Evolutionary conservation across 2,888 invertebrate species (phyloP).

Genomic region (Drosophila phalerata): DNA sequence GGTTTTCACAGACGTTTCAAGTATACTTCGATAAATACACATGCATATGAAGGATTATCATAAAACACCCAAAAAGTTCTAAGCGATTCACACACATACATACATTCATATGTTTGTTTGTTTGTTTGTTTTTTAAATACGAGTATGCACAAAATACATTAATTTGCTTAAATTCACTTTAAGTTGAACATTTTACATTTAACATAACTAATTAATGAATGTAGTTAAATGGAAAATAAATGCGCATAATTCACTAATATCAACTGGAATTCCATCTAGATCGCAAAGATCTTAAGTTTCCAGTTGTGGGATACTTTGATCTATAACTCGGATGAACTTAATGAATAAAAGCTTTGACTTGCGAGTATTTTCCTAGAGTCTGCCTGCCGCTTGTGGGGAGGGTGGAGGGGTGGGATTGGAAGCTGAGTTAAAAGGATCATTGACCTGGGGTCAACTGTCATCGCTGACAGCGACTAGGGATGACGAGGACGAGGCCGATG

Average conservation of each 20-base stretch:
- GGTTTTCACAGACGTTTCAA: conserved; percentile 73
- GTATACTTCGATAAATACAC: conserved; percentile 59
- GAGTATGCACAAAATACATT: conserved; percentile 49
- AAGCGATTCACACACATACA: conserved; percentile 21
- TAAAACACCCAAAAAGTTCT: conserved; percentile 26
- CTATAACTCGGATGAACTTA: conserved; percentile 47
- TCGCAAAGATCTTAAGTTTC: conserved; percentile 2
- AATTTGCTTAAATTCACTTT: conserved; percentile 50
- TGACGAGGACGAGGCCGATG: conserved; percentile 61
- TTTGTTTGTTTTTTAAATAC: conserved; percentile 30
- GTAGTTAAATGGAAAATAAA: conserved; percentile 58
- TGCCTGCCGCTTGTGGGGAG: conserved; percentile 24
- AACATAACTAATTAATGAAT: conserved; percentile 38
- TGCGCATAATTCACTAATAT: conserved; percentile 57
- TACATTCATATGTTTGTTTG: not conserved
- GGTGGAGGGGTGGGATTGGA: not conserved
- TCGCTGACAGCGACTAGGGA: conserved; percentile 57
- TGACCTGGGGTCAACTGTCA: conserved; percentile 60
- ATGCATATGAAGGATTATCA: conserved; percentile 42
- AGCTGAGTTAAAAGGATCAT: not conserved
- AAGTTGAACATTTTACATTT: conserved; percentile 41
- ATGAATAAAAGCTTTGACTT: conserved; percentile 65
- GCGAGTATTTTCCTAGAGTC: conserved; percentile 71
- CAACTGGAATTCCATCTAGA: conserved; percentile 38
- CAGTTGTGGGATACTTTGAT: conserved; percentile 18